Conservation (phyloP, 2,888 invertebrate genomes). For the Crematogaster levior region DNA sequence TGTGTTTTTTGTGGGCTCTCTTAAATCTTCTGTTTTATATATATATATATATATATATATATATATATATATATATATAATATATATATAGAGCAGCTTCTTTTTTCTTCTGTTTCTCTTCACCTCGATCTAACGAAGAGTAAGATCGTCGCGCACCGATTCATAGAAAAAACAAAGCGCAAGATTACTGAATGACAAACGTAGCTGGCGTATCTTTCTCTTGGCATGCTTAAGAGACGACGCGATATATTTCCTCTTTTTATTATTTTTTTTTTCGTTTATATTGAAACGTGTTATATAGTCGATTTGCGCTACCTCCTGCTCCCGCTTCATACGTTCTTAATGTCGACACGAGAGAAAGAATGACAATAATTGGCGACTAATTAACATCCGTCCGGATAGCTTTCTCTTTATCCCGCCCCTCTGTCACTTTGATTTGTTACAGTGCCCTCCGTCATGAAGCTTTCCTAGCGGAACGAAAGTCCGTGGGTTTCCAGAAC, state of each 20-base stretch:
- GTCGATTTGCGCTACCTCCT: constrained; percentile 74
- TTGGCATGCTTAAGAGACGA: constrained; percentile 76
- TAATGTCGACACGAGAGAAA: constrained; percentile 76
- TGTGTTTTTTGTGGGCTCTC: constrained; percentile 72
- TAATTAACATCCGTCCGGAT: constrained; percentile 68
- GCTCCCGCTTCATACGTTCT: constrained; percentile 74
- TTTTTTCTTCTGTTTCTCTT: constrained; percentile 62
- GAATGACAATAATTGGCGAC: constrained; percentile 73
- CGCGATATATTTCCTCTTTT: constrained; percentile 57
- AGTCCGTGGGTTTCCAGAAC: constrained; percentile 29
- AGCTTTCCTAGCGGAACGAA: constrained; percentile 31
- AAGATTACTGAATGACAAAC: constrained; percentile 77
- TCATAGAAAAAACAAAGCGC: constrained; percentile 81
- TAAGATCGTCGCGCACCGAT: constrained; percentile 74
- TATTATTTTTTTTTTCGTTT: constrained; percentile 55
- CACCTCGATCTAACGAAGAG: constrained; percentile 76
- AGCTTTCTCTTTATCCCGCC: constrained; percentile 24
- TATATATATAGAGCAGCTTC: constrained; percentile 64
- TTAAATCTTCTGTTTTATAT: constrained; percentile 48
- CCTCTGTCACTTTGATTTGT: constrained; percentile 45
- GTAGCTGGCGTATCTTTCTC: constrained; percentile 73
- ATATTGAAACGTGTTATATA: constrained; percentile 71
- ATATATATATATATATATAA: constrained; percentile 48
- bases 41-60: constrained; percentile 16
- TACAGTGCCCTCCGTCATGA: constrained; percentile 53